Evolutionary conservation across 2,113 vertebrate species (phyloP).

Genomic region (Mastomys coucha): DNA sequence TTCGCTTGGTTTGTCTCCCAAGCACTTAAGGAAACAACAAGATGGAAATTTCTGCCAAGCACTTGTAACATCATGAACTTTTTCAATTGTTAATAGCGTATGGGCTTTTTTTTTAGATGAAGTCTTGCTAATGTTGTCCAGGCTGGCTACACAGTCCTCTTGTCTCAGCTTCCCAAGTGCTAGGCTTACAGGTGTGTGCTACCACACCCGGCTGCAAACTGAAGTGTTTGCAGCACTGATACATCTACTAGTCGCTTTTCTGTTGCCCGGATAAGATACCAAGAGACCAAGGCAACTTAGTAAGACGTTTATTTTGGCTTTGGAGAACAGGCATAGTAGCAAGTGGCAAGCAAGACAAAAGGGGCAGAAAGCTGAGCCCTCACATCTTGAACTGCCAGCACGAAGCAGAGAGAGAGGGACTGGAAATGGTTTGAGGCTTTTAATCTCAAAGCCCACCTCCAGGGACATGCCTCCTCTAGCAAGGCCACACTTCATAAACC

Average conservation of each 20-base stretch:
- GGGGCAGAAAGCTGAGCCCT: background rate
- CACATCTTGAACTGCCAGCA: background rate
- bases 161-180: background rate
- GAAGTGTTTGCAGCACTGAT: background rate
- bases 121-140: background rate
- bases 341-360: background rate
- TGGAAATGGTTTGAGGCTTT: background rate
- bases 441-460: background rate
- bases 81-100: background rate
- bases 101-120: background rate
- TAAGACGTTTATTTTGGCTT: background rate
- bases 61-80: background rate
- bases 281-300: background rate
- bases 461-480: background rate
- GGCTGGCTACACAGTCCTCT: background rate
- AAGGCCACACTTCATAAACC: background rate
- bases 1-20: slow-evolving; percentile 11
- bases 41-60: background rate
- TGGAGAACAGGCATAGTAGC: background rate
- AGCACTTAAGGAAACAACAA: slow-evolving; percentile 41
- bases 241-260: background rate
- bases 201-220: background rate
- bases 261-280: background rate
- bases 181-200: background rate
- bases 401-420: background rate